phyloP scores from a whole-genome alignment of 2,113 vertebrate species.

The Cryptomyrus ogoouensis region DNA sequence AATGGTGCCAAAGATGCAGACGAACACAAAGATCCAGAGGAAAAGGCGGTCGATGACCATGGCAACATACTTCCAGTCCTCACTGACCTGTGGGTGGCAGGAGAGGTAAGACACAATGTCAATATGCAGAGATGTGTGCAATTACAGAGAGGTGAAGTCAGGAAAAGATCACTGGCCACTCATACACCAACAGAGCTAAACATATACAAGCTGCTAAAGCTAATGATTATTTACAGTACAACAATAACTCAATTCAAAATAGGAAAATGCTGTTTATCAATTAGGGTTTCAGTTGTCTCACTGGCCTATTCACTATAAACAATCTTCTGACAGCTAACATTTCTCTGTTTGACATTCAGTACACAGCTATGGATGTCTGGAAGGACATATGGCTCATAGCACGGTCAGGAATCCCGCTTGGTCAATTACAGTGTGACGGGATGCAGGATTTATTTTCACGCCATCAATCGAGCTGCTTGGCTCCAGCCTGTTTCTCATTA shows the following conservation, averaged over 20 bases:
- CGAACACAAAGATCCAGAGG: constrained; percentile 71
- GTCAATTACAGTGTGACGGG: background rate
- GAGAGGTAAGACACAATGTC: too few relatives aligned
- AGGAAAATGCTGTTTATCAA: background rate
- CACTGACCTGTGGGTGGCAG: constrained; percentile 57
- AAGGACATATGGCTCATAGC: background rate
- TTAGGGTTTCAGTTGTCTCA: background rate
- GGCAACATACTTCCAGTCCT: constrained; percentile 78
- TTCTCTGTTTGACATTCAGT: background rate
- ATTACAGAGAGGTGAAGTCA: background rate
- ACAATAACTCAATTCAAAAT: background rate
- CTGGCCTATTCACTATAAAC: background rate
- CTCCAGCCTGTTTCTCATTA: background rate
- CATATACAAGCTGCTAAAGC: background rate
- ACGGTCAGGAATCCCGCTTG: background rate
- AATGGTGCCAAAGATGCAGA: constrained; percentile 68
- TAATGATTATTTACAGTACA: background rate
- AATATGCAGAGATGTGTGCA: background rate
- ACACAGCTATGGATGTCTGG: background rate
- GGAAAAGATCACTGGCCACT: background rate
- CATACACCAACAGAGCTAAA: background rate
- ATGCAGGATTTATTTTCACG: background rate
- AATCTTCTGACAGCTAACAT: background rate
- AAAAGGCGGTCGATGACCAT: constrained; percentile 76
- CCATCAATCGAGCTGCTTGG: background rate